Conservation (phyloP, 2,888 invertebrate species). For the Anthophora plumipes region DNA sequence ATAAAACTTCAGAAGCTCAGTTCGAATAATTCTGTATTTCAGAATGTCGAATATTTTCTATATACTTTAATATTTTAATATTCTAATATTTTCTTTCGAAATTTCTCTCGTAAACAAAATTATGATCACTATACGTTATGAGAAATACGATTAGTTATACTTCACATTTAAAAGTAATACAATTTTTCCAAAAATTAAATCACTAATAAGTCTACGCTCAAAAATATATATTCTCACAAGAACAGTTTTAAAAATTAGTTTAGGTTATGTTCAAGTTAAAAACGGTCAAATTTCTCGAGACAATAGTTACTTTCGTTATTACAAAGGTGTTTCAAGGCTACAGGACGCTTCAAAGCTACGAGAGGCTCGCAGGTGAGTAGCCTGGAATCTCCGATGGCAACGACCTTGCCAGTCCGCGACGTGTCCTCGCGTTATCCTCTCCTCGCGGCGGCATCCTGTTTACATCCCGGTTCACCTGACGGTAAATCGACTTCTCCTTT, state of each 20-base stretch:
- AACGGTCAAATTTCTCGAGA: no score
- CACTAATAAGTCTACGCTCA: no score
- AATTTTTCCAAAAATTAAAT: no score
- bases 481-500: slow-evolving; percentile 69
- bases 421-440: slow-evolving; percentile 67
- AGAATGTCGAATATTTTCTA: no score
- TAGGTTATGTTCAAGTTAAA: neutral
- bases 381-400: slow-evolving; percentile 60
- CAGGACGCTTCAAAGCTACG: neutral
- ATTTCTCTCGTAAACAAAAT: no score
- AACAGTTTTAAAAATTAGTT: neutral
- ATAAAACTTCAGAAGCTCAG: no score
- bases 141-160: no score
- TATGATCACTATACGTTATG: no score
- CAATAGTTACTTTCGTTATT: neutral
- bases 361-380: slow-evolving; percentile 55
- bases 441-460: slow-evolving; percentile 69
- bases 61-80: no score
- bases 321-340: neutral
- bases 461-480: slow-evolving; percentile 72
- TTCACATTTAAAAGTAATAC: no score
- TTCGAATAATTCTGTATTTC: no score
- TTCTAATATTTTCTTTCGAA: no score
- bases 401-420: slow-evolving; percentile 62
- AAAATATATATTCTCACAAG: neutral